Percentiles rank a stretch among this genome's conserved stretches.
Evolutionary conservation across 2,797 vertebrate genomes (phyloP).

Genomic region (Eulemur mongoz): DNA sequence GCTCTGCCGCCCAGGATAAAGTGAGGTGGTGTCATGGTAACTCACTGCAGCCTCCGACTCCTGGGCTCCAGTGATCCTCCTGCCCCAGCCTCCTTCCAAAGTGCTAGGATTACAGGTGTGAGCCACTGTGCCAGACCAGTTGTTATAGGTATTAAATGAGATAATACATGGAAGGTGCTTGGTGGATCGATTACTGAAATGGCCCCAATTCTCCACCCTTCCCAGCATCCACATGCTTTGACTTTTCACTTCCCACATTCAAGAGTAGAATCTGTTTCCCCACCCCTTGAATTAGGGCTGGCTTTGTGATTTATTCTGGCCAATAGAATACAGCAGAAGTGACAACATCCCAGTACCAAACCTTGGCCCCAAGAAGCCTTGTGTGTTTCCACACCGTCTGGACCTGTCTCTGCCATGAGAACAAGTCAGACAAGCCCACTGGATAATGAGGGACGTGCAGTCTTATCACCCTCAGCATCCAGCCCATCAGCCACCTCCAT

Average conservation of each 20-base stretch:
- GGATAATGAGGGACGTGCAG: neutral
- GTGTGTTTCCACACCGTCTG: neutral
- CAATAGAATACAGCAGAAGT: neutral
- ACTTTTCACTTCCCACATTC: conserved; percentile 24
- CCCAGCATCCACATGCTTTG: neutral
- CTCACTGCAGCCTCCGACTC: neutral
- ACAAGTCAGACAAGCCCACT: neutral
- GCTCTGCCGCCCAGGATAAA: neutral
- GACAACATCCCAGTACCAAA: neutral
- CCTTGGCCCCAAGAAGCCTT: neutral
- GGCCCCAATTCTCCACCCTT: neutral
- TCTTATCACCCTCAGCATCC: neutral
- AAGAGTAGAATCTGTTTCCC: neutral
- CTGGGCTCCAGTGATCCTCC: neutral
- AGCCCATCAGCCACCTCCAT: neutral
- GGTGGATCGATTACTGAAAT: neutral
- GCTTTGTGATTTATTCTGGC: neutral
- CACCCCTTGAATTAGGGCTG: neutral
- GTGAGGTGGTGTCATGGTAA: neutral
- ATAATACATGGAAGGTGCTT: neutral
- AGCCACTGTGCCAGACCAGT: neutral
- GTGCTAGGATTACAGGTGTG: neutral
- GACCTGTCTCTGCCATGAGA: neutral
- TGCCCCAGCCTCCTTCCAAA: neutral
- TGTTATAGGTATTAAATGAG: conserved; percentile 21